Evolutionary conservation across 1,140 invertebrate species (phyloP), one percentile per base, ranked within the genome.

Genomic region (Aphelinus atriplicis): DNA sequence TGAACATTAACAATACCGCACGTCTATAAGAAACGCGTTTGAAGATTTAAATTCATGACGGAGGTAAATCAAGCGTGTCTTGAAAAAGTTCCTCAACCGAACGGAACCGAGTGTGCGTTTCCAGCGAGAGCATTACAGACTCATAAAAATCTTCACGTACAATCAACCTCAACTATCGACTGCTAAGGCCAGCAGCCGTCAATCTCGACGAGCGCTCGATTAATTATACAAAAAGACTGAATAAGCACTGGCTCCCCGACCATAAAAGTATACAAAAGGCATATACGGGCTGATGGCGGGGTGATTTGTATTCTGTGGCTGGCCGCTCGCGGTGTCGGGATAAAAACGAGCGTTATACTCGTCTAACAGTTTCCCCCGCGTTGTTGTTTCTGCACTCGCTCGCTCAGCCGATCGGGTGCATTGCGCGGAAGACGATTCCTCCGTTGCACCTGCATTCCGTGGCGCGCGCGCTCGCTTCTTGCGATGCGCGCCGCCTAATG

Each of bases 251-350:
- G 56, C 51, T 67, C 56, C 45, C n/a, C 1, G 56, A 46, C 42
- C 56, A 56, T 56, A 56, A 67, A 67, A 46, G 65, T 57, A 56
- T 0, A 26, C 26, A 26, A 0, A 26, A 26, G 26, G 26, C 0
- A 26, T 26, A 56, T 9, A 67, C n/a, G 65, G 7, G 26, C 26
- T 26, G 26, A 9, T 1, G 58, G 42, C 9, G 1, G 3, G 42
- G 60, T 42, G 1, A 64, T 72, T 72, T 64, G 62, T 72, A 72
- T 64, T 72, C 71, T n/a, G 43, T 10, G 46, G 61, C 48, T 46
- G 61, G 46, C 9, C 10, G 53, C 53, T 55, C 5, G 45, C 53
- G 0, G 68, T 1, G 47, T 3, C 47, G n/a, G 7, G 43, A 67
- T 55, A 55, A 67, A 55, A 46, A 26, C 26, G 46, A 51, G 65